These are phyloP conservation scores for Sebastes steindachneri DNA, from an alignment of 2,797 vertebrate species.

Conservation along the genomic window DNA sequence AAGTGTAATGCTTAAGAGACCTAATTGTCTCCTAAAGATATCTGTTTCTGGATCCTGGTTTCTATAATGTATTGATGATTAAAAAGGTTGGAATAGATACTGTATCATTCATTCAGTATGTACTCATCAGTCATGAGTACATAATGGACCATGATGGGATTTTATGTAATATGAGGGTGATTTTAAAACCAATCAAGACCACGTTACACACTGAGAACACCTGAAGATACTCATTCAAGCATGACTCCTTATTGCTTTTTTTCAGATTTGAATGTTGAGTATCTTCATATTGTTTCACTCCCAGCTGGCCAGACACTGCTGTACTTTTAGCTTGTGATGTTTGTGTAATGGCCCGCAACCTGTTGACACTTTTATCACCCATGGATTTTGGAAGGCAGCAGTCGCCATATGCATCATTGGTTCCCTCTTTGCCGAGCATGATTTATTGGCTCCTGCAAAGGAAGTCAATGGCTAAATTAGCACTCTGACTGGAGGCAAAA, in stretches of 20 bases:
- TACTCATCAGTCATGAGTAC: neutral
- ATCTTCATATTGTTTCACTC: neutral
- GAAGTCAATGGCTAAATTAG: constrained; percentile 82
- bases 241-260: neutral
- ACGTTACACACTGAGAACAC: neutral
- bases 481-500: constrained; percentile 73
- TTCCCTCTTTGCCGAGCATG: constrained; percentile 53
- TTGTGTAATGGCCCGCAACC: constrained; percentile 70
- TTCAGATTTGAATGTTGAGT: neutral
- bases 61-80: neutral
- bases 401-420: constrained; percentile 60
- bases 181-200: neutral
- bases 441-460: constrained; percentile 72
- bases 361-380: constrained; percentile 79
- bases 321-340: constrained; percentile 32
- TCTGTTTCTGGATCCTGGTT: neutral
- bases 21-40: accelerated
- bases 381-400: constrained; percentile 66
- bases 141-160: neutral
- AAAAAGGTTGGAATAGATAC: neutral
- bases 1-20: neutral
- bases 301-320: neutral
- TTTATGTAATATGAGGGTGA: neutral
- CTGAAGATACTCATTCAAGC: neutral
- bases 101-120: neutral